Evolutionary conservation across 2,888 invertebrate genomes (phyloP).

Genomic region (Adineta ricciae): DNA sequence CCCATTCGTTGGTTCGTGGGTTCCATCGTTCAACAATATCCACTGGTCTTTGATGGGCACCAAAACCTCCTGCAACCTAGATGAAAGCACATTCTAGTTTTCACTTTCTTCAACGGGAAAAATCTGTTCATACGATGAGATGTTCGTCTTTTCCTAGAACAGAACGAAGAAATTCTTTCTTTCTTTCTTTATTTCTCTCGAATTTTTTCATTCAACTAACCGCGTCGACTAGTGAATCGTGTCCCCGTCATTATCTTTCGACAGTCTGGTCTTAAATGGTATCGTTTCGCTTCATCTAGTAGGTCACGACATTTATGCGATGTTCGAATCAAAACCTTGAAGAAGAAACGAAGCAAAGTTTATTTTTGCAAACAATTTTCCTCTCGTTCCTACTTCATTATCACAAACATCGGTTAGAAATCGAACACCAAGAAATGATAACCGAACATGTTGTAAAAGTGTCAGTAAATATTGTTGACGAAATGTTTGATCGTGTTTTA

Average conservation of each 20-base stretch:
- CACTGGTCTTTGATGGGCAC: slow-evolving; percentile 46
- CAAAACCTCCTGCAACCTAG: slow-evolving; percentile 47
- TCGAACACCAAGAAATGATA: slow-evolving; percentile 43
- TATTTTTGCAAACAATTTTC: too few species aligned
- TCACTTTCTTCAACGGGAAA: neutral
- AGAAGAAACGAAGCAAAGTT: neutral
- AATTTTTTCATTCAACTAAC: slow-evolving; percentile 28
- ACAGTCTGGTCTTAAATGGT: slow-evolving; percentile 46
- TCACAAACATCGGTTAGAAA: slow-evolving; percentile 47
- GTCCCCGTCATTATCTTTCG: slow-evolving; percentile 42
- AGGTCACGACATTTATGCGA: slow-evolving; percentile 45
- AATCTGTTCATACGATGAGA: slow-evolving; percentile 33
- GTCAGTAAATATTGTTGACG: slow-evolving; percentile 40
- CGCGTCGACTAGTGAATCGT: slow-evolving; percentile 38
- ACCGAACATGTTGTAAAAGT: slow-evolving; percentile 42
- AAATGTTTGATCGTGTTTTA: slow-evolving; percentile 39
- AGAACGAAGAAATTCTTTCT: neutral
- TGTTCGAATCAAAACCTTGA: slow-evolving; percentile 41
- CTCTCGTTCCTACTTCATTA: slow-evolving; percentile 39
- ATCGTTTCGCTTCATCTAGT: slow-evolving; percentile 47
- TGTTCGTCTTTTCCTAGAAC: slow-evolving; percentile 31
- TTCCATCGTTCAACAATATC: slow-evolving; percentile 46
- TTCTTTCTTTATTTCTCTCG: too few species aligned
- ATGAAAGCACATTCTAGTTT: slow-evolving; percentile 35
- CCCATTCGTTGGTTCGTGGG: slow-evolving; percentile 44